A percentile compares a stretch with the other conserved stretches of the same genome.
Conservation (phyloP, 2,113 vertebrate species). For the Chascanopsetta lugubris region DNA sequence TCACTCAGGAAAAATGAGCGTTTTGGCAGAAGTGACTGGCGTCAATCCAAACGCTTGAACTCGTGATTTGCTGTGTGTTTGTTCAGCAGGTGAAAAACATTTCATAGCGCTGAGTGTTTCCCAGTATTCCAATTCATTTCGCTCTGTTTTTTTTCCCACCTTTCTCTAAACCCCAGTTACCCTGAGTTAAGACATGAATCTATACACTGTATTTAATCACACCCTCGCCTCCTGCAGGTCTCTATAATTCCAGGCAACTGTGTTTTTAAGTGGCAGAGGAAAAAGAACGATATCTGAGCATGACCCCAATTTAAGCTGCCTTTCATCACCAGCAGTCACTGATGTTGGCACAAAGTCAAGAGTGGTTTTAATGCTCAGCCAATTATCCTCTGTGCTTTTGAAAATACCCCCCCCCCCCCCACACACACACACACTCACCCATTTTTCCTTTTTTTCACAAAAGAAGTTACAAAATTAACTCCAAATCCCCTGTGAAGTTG, state of each 20-base stretch:
- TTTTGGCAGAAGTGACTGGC: constrained; percentile 76
- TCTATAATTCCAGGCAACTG: constrained; percentile 31
- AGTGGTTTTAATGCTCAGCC: constrained; percentile 56
- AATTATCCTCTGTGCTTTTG: constrained; percentile 59
- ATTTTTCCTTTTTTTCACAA: constrained; percentile 24
- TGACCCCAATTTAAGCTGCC: constrained; percentile 63
- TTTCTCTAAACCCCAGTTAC: background rate
- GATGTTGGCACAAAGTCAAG: constrained; percentile 60
- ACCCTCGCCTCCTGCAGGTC: constrained; percentile 5
- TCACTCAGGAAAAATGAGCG: constrained; percentile 67
- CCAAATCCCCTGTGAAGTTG: constrained; percentile 48
- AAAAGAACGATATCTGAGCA: constrained; percentile 56
- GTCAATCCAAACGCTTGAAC: constrained; percentile 64
- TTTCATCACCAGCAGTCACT: constrained; percentile 56
- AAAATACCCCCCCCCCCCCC: constrained; percentile 14
- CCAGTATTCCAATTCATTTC: constrained; percentile 31
- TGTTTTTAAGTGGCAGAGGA: constrained; percentile 52
- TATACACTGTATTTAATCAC: constrained; percentile 8
- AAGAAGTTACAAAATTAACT: constrained; percentile 42
- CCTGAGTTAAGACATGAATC: background rate
- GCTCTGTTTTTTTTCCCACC: constrained; percentile 7
- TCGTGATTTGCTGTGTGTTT: constrained; percentile 66
- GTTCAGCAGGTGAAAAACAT: constrained; percentile 69
- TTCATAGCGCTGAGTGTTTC: constrained; percentile 63
- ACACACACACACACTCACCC: too few species aligned